phyloP scores from a whole-genome alignment of 2,797 vertebrate genomes.

The Argya squamiceps region DNA sequence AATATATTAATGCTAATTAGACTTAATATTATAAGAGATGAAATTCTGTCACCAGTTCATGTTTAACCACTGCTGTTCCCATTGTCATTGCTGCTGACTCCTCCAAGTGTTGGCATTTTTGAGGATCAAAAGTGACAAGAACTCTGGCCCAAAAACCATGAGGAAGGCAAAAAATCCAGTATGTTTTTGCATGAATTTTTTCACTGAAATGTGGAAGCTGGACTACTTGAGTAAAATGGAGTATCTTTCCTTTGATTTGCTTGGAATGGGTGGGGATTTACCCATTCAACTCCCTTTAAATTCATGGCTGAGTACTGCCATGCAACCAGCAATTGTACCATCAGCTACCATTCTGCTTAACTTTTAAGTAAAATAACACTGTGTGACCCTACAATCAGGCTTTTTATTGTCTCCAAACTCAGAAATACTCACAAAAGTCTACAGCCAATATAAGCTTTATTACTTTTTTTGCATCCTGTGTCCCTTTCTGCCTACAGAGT shows the following conservation, averaged over 20 bases:
- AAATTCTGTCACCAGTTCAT: background rate
- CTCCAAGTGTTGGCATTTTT: background rate
- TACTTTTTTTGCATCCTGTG: background rate
- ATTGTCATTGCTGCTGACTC: background rate
- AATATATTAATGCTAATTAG: conserved; percentile 16
- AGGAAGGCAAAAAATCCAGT: background rate
- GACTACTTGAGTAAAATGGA: background rate
- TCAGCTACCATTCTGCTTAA: background rate
- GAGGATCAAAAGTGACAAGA: background rate
- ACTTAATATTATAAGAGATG: background rate
- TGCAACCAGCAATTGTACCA: background rate
- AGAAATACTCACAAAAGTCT: background rate
- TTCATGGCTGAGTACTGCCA: background rate
- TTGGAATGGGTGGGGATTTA: background rate
- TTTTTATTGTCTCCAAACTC: background rate
- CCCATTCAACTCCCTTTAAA: background rate
- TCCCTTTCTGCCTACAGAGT: background rate
- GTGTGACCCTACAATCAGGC: background rate
- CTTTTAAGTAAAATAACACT: background rate
- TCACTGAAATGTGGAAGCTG: background rate
- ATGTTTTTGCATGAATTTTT: background rate
- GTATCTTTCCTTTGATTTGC: background rate
- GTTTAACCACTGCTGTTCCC: background rate
- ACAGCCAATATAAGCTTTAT: background rate
- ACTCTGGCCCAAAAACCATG: background rate